Conservation (phyloP, 2,113 vertebrate genomes). For the Prunella himalayana region DNA sequence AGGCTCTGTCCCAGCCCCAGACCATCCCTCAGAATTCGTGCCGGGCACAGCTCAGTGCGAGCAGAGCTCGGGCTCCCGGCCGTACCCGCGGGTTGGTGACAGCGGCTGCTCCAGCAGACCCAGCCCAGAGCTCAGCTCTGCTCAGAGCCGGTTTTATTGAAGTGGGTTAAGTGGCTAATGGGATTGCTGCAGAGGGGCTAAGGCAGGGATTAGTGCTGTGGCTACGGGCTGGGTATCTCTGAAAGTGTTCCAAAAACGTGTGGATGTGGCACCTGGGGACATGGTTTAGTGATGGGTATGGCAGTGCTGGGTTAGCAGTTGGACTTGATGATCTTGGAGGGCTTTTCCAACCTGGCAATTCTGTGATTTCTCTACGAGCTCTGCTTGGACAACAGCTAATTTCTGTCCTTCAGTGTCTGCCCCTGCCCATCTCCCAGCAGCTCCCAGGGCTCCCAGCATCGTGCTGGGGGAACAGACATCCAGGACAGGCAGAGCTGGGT, state of each 20-base stretch:
- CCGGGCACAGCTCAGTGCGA: background rate
- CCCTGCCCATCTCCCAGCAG: background rate
- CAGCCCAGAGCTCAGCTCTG: background rate
- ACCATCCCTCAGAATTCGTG: background rate
- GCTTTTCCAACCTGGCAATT: background rate
- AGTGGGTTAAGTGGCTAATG: background rate
- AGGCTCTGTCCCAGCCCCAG: background rate
- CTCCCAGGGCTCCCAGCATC: background rate
- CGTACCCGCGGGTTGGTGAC: fast-evolving
- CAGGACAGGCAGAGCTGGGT: background rate
- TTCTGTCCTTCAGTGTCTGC: background rate
- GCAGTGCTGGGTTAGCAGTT: background rate
- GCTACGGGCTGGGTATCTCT: background rate
- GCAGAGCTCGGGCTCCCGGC: background rate
- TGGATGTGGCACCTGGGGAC: background rate
- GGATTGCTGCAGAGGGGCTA: background rate
- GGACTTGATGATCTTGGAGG: background rate
- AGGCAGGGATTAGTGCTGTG: background rate
- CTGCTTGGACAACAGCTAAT: background rate
- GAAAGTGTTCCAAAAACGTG: background rate
- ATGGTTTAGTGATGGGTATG: background rate
- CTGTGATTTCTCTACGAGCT: background rate
- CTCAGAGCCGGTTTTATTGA: background rate
- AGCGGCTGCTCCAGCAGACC: background rate
- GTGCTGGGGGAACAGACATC: background rate